Percentiles rank a stretch among this genome's conserved stretches.
Evolutionary conservation across 2,113 vertebrate genomes (phyloP).

Genomic region (Paralichthys olivaceus): DNA sequence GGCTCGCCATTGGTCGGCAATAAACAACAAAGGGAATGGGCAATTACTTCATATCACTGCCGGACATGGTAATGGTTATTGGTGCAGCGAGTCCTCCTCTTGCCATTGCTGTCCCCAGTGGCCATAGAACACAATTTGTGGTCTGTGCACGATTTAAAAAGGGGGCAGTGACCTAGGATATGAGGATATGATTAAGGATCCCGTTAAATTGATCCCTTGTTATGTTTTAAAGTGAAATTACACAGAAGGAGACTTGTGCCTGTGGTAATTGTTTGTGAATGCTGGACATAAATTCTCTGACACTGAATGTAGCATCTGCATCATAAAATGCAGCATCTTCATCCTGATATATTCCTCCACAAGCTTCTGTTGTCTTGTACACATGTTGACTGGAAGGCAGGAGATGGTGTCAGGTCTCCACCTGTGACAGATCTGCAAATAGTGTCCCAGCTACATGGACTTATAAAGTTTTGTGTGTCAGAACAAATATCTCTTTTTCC

Average conservation of each 20-base stretch:
- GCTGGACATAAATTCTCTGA: conserved; percentile 6
- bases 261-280: conserved; percentile 12
- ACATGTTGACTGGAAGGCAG: background rate
- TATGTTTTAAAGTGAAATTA: too few species aligned
- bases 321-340: too few species aligned
- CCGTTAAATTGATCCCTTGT: too few species aligned
- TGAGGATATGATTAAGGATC: conserved; percentile 57
- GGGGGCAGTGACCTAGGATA: conserved; percentile 50
- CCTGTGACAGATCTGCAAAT: too few species aligned
- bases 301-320: background rate
- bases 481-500: too few species aligned
- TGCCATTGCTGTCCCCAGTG: conserved; percentile 53
- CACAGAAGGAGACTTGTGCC: background rate
- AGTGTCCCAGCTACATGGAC: too few species aligned
- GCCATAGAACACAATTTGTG: conserved; percentile 60
- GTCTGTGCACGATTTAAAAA: conserved; percentile 50
- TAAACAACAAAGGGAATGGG: conserved; percentile 75
- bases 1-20: conserved; percentile 75
- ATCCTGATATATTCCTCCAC: too few species aligned
- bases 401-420: background rate
- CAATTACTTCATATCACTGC: conserved; percentile 79
- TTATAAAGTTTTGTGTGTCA: too few species aligned
- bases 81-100: conserved; percentile 48
- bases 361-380: background rate
- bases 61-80: conserved; percentile 81